Evolutionary conservation across 2,888 invertebrate species (phyloP).

Genomic region (Priapulus caudatus): DNA sequence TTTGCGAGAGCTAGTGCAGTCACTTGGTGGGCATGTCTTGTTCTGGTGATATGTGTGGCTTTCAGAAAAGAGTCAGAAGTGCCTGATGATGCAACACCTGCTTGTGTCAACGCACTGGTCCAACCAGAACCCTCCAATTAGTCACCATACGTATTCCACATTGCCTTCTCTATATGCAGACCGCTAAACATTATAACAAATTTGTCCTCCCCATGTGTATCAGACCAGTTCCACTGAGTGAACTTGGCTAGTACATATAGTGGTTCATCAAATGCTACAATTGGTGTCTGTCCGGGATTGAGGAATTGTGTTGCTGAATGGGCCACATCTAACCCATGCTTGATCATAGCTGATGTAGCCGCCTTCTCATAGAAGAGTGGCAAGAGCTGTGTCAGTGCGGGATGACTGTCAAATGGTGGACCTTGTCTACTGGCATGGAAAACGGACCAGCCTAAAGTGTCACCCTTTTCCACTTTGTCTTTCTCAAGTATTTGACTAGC

Average conservation of each 20-base stretch:
- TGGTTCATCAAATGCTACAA: constrained; percentile 11
- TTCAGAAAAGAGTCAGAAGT: too few relatives aligned
- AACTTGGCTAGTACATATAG: constrained; percentile 12
- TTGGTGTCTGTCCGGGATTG: constrained; percentile 9
- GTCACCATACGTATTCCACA: too few relatives aligned
- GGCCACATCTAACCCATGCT: constrained; percentile 11
- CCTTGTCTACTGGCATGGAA: constrained; percentile 8
- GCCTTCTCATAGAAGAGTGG: constrained; percentile 15
- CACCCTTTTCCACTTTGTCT: not conserved
- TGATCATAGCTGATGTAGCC: constrained; percentile 13
- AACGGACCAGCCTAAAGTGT: constrained; percentile 6
- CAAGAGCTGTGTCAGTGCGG: constrained; percentile 4
- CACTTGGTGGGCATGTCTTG: too few relatives aligned
- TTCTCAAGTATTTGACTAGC: constrained; percentile 11
- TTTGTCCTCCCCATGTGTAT: constrained; percentile 9
- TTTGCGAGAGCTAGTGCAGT: too few relatives aligned
- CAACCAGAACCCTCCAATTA: too few relatives aligned
- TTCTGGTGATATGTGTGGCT: too few relatives aligned
- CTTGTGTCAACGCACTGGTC: too few relatives aligned
- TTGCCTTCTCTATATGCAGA: too few relatives aligned
- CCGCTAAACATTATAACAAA: too few relatives aligned
- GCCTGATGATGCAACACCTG: too few relatives aligned
- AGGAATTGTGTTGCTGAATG: not conserved
- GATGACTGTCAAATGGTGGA: not conserved
- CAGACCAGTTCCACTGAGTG: constrained; percentile 13